Evolutionary conservation across 2,888 invertebrate species (phyloP).

Genomic region (Trichopria drosophilae): DNA sequence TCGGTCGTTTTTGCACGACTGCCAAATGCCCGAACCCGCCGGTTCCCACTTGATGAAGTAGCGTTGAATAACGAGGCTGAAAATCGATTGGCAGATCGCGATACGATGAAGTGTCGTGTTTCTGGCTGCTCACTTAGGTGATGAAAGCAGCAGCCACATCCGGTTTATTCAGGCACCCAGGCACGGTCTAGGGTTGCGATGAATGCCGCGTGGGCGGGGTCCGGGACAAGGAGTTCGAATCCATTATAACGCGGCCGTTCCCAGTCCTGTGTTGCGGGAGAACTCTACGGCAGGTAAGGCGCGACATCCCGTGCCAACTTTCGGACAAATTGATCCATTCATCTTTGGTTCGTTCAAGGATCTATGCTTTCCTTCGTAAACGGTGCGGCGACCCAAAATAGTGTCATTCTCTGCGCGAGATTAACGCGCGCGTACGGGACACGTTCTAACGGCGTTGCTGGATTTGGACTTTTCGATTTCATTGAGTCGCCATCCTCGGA

Average conservation of each 20-base stretch:
- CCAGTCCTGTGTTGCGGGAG: conserved; percentile 5
- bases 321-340: conserved; percentile 54
- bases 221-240: conserved; percentile 35
- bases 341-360: conserved; percentile 35
- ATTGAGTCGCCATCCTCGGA: conserved; percentile 19
- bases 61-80: too few species aligned
- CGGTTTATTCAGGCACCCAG: conserved; percentile 53
- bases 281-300: conserved; percentile 8
- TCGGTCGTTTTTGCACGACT: too few species aligned
- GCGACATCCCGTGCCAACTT: conserved; percentile 37
- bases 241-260: conserved; percentile 30
- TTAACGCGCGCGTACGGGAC: conserved; percentile 31
- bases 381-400: conserved; percentile 49
- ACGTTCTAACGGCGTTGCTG: conserved; percentile 9
- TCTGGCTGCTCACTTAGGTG: conserved; percentile 57
- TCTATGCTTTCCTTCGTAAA: conserved; percentile 51
- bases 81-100: conserved; percentile 51
- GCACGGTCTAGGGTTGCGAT: conserved; percentile 38
- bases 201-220: conserved; percentile 53
- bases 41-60: too few species aligned
- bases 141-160: conserved; percentile 57
- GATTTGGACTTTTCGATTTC: conserved; percentile 41
- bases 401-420: conserved; percentile 39
- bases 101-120: conserved; percentile 54
- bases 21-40: too few species aligned